A percentile compares a stretch with the other conserved stretches of the same genome.
Conservation (phyloP, 2,888 invertebrate species). For the Sinotaia quadrata region DNA sequence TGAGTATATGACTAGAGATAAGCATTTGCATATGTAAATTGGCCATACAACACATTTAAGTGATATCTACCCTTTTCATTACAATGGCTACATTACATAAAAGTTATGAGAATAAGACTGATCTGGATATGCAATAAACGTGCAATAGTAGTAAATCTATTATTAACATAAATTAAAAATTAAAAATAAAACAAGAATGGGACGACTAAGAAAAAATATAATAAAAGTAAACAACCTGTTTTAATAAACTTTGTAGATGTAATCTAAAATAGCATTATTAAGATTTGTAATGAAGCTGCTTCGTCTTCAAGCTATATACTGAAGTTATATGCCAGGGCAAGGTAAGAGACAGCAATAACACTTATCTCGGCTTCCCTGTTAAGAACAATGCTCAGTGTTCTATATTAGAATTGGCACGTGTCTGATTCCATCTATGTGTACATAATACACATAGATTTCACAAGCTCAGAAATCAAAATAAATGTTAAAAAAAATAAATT, state of each 20-base stretch:
- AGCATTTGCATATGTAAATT: conserved; percentile 39
- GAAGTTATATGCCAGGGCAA: conserved; percentile 16
- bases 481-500: no score
- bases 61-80: conserved; percentile 19
- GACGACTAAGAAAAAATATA: conserved; percentile 22
- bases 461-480: no score
- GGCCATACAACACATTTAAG: conserved; percentile 30
- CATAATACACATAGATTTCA: no score
- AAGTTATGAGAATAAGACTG: conserved; percentile 14
- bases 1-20: conserved; percentile 57
- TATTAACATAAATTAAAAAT: background rate
- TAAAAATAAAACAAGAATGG: conserved; percentile 22
- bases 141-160: conserved; percentile 2
- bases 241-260: conserved; percentile 21
- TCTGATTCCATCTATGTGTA: no score
- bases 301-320: conserved; percentile 2
- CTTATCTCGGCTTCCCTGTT: conserved; percentile 20
- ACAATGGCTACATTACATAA: conserved; percentile 21
- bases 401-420: no score
- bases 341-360: conserved; percentile 25
- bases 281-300: conserved; percentile 11
- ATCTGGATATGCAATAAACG: conserved; percentile 27
- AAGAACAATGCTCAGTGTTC: no score
- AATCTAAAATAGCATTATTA: background rate
- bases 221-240: conserved; percentile 24